Evolutionary conservation across 2,888 invertebrate genomes (phyloP).

Genomic region (Arenicola marina): DNA sequence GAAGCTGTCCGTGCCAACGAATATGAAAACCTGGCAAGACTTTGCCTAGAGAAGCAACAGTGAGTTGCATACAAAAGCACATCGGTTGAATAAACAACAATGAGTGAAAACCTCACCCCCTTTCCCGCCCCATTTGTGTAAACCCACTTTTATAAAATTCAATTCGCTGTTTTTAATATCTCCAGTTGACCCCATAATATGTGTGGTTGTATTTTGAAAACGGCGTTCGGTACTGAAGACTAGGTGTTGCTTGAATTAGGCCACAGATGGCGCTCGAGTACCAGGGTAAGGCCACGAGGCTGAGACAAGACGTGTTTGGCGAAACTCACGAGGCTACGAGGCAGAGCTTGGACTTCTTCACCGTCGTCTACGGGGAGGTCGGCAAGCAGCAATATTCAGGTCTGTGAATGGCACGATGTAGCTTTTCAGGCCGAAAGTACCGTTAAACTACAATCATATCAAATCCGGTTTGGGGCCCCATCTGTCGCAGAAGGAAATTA

Average conservation of each 20-base stretch:
- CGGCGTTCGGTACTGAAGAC: background rate
- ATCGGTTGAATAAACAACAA: too few species aligned
- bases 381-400: slow-evolving; percentile 53
- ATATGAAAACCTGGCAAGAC: slow-evolving; percentile 52
- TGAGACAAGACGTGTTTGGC: slow-evolving; percentile 48
- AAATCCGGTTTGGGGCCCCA: too few species aligned
- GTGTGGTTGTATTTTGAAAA: background rate
- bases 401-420: too few species aligned
- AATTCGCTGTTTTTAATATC: too few species aligned
- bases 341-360: slow-evolving; percentile 52
- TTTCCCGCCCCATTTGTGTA: too few species aligned
- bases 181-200: too few species aligned
- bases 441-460: too few species aligned
- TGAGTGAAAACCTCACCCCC: too few species aligned
- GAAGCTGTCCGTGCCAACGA: slow-evolving; percentile 49
- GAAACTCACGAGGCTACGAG: slow-evolving; percentile 46
- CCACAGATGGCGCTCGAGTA: slow-evolving; percentile 49
- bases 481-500: too few species aligned
- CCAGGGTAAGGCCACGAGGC: slow-evolving; percentile 50
- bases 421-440: too few species aligned
- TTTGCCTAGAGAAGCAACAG: slow-evolving; percentile 54
- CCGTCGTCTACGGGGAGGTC: slow-evolving; percentile 52
- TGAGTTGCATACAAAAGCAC: too few species aligned
- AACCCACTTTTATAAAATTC: too few species aligned
- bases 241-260: slow-evolving; percentile 27